phyloP scores from a whole-genome alignment of 2,797 vertebrate genomes.

The Rhinogobio ventralis region DNA sequence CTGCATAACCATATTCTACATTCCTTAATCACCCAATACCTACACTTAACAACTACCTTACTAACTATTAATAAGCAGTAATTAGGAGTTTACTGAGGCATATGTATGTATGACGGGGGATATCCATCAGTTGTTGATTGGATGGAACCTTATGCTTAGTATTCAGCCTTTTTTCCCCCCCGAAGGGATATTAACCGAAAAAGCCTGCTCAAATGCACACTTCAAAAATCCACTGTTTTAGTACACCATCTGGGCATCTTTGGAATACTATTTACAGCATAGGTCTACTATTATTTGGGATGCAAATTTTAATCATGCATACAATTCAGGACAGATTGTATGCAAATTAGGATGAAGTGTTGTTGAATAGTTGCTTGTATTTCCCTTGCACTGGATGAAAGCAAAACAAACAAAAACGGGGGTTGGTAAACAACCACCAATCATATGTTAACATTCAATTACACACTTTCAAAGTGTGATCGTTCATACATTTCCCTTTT shows the following conservation, averaged over 20 bases:
- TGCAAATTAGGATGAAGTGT: constrained; percentile 18
- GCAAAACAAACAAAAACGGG: neutral
- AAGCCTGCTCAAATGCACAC: neutral
- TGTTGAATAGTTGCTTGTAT: neutral
- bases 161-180: neutral
- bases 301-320: constrained; percentile 1
- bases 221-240: neutral
- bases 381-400: neutral
- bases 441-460: neutral
- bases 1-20: too few species aligned
- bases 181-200: neutral
- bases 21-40: too few species aligned
- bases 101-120: too few species aligned
- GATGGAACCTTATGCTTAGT: neutral
- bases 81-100: too few species aligned
- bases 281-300: constrained; percentile 5
- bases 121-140: too few species aligned
- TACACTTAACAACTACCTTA: too few species aligned
- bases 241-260: constrained; percentile 19
- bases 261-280: neutral
- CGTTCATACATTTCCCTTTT: neutral
- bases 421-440: neutral
- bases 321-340: constrained; percentile 7
- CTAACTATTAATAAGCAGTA: too few species aligned
- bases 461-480: neutral